These are phyloP conservation scores for Troglohyphantes excavatus DNA, from an alignment of 2,888 invertebrate species.

Conservation along the genomic window DNA sequence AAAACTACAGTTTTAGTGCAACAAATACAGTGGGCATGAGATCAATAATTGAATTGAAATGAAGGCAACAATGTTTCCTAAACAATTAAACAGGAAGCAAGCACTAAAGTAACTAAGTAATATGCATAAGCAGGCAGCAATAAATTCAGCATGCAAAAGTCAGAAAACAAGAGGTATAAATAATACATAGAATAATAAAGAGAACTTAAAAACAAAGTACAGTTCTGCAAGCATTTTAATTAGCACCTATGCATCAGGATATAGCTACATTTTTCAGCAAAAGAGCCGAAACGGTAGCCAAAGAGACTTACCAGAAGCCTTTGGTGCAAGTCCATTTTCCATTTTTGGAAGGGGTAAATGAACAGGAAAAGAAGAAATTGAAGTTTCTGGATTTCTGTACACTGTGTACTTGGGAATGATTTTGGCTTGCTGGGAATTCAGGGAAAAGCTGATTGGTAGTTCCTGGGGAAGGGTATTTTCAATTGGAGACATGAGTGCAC, in stretches of 20 bases:
- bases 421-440: conserved; percentile 61
- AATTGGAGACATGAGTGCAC: conserved; percentile 51
- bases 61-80: background rate
- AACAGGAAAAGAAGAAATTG: conserved; percentile 69
- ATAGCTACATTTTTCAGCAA: conserved; percentile 38
- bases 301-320: conserved; percentile 82
- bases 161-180: conserved; percentile 10
- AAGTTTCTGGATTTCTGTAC: conserved; percentile 73
- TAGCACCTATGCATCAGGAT: conserved; percentile 9
- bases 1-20: background rate
- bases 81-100: background rate
- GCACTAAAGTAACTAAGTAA: background rate
- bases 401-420: conserved; percentile 75
- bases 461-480: conserved; percentile 75
- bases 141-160: background rate
- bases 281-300: conserved; percentile 29
- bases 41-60: background rate
- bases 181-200: background rate
- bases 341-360: conserved; percentile 77
- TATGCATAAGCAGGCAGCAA: background rate
- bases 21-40: background rate
- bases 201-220: background rate
- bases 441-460: conserved; percentile 30
- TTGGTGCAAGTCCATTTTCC: conserved; percentile 82
- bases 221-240: background rate